A percentile compares a stretch with the other conserved stretches of the same genome.
phyloP scores from a whole-genome alignment of 1,140 invertebrate species.

The Antheraea pernyi region DNA sequence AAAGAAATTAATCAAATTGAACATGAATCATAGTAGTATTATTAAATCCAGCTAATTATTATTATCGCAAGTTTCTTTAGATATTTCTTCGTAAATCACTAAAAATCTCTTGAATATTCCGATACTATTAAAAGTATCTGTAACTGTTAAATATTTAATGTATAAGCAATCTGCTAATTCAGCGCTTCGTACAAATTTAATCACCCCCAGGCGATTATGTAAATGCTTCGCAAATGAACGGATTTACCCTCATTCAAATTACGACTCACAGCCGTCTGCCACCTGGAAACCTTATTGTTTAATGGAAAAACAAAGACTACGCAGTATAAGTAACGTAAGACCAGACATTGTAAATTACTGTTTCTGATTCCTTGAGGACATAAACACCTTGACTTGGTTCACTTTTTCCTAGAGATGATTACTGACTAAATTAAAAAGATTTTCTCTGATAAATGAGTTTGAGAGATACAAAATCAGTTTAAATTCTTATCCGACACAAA shows the following conservation, averaged over 20 bases:
- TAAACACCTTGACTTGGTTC: no score
- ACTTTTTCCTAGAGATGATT: no score
- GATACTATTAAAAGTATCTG: not conserved
- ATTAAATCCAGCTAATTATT: no score
- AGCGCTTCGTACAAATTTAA: slow-evolving; percentile 51
- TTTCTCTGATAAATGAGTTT: no score
- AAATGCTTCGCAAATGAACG: slow-evolving; percentile 58
- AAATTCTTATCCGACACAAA: no score
- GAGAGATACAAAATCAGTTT: no score
- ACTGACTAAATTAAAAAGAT: no score
- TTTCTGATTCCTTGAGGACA: no score
- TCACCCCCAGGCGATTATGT: slow-evolving; percentile 66
- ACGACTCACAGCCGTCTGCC: slow-evolving; percentile 39
- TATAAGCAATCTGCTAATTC: slow-evolving; percentile 2
- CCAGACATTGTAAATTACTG: no score
- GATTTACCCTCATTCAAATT: slow-evolving; percentile 62
- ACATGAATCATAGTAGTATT: no score
- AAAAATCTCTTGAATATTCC: not conserved
- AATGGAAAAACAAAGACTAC: slow-evolving; percentile 25
- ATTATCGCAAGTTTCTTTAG: not conserved
- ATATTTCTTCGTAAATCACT: not conserved
- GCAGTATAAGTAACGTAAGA: not conserved
- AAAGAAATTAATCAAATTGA: no score
- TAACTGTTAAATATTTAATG: not conserved
- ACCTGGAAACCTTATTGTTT: slow-evolving; percentile 31